These are phyloP conservation scores for Cyaniris semiargus DNA, from an alignment of 2,888 invertebrate genomes.

Conservation along the genomic window DNA sequence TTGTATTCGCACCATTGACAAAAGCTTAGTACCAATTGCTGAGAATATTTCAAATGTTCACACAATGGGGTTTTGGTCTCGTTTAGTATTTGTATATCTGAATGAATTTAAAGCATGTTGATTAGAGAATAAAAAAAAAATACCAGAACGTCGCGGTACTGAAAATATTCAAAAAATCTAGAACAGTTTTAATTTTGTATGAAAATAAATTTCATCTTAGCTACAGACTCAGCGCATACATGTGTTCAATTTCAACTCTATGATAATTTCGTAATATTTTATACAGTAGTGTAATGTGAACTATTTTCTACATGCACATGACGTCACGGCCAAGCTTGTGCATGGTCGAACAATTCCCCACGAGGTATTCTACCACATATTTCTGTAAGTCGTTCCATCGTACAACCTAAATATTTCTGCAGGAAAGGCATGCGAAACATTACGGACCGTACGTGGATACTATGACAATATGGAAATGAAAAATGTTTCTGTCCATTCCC, in stretches of 20 bases:
- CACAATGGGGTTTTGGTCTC: no score
- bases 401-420: conserved; percentile 7
- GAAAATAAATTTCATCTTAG: no score
- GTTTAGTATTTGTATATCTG: no score
- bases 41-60: no score
- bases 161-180: no score
- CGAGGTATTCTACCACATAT: neutral
- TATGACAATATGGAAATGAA: neutral
- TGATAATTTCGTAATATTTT: neutral
- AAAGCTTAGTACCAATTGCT: neutral
- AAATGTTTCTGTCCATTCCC: neutral
- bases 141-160: no score
- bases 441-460: neutral
- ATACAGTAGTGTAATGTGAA: neutral
- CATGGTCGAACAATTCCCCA: neutral
- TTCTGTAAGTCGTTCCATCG: neutral
- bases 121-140: no score
- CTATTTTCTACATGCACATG: neutral
- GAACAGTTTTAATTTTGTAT: no score
- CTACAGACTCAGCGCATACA: no score
- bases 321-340: neutral
- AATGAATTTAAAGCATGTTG: no score
- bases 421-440: neutral
- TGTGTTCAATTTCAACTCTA: no score
- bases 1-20: neutral